Conservation (phyloP, 2,797 vertebrate species). For the Trematomus bernacchii region DNA sequence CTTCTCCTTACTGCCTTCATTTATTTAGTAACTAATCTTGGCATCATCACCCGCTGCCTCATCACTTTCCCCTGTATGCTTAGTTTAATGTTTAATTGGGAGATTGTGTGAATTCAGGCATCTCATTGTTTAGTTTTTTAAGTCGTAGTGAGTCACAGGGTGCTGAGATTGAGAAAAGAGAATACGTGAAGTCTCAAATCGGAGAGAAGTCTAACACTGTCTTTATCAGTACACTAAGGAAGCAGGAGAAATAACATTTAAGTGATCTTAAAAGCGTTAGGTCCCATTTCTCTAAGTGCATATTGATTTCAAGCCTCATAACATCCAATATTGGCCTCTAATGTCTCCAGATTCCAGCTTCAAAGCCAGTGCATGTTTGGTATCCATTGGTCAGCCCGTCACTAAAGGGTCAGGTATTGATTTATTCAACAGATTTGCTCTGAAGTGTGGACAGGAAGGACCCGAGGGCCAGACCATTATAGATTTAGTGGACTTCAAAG, state of each 20-base stretch:
- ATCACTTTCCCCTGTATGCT: background rate
- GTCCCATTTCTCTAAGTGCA: constrained; percentile 31
- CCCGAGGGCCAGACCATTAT: constrained; percentile 2
- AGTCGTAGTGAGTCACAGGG: constrained; percentile 20
- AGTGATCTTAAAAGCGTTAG: constrained; percentile 1
- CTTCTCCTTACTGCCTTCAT: constrained; percentile 10
- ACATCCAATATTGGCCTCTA: constrained; percentile 25
- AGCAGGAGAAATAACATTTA: constrained; percentile 18
- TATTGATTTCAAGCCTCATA: constrained; percentile 51
- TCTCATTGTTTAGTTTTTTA: constrained; percentile 27
- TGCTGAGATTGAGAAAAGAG: constrained; percentile 31
- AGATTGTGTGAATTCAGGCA: constrained; percentile 3
- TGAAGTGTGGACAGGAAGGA: constrained; percentile 31
- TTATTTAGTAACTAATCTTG: constrained; percentile 9
- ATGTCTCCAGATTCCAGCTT: constrained; percentile 34
- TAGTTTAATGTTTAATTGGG: background rate
- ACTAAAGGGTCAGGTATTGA: constrained; percentile 48
- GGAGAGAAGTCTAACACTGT: constrained; percentile 32
- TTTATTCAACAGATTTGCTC: constrained; percentile 54
- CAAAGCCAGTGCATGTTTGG: constrained; percentile 20
- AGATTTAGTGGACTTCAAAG: constrained; percentile 26
- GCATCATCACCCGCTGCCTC: constrained; percentile 17
- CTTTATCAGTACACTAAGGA: constrained; percentile 13
- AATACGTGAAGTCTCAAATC: constrained; percentile 30
- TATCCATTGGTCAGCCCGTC: constrained; percentile 38